Evolutionary conservation across 1,140 invertebrate species (phyloP).

Genomic region (Metopolophium dirhodum): DNA sequence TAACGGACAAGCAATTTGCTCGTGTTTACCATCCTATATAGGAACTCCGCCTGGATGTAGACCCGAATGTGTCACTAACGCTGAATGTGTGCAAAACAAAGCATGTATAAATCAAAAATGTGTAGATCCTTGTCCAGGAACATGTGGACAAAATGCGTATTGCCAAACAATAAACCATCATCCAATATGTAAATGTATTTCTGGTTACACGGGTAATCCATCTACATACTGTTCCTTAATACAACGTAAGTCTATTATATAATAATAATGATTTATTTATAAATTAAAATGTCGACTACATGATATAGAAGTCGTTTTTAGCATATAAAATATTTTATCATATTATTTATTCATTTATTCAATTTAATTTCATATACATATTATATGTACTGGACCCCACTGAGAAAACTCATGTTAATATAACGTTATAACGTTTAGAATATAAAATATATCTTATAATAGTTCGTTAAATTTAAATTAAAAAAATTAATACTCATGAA

Average conservation of each 20-base stretch:
- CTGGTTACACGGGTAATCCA: conserved; percentile 75
- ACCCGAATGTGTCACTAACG: conserved; percentile 73
- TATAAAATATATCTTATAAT: too few species aligned
- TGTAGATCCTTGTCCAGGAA: conserved; percentile 75
- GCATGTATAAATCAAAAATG: conserved; percentile 74
- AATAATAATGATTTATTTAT: background rate
- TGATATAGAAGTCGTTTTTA: background rate
- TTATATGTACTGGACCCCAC: too few species aligned
- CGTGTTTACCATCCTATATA: conserved; percentile 70
- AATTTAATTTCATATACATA: too few species aligned
- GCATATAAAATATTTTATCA: background rate
- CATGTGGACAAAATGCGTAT: conserved; percentile 71
- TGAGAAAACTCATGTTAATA: too few species aligned
- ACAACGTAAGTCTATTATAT: conserved; percentile 63
- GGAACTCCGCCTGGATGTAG: conserved; percentile 75
- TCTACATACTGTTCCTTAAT: conserved; percentile 69
- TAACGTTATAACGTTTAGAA: too few species aligned
- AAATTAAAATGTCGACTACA: background rate
- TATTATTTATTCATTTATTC: too few species aligned
- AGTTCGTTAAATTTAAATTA: too few species aligned
- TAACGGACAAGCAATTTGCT: conserved; percentile 68
- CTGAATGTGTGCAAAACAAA: conserved; percentile 69
- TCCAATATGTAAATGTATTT: conserved; percentile 71
- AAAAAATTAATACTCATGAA: too few species aligned
- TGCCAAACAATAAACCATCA: conserved; percentile 72